These are phyloP conservation scores for Pterocles gutturalis DNA, from an alignment of 2,113 vertebrate species.

Conservation along the genomic window DNA sequence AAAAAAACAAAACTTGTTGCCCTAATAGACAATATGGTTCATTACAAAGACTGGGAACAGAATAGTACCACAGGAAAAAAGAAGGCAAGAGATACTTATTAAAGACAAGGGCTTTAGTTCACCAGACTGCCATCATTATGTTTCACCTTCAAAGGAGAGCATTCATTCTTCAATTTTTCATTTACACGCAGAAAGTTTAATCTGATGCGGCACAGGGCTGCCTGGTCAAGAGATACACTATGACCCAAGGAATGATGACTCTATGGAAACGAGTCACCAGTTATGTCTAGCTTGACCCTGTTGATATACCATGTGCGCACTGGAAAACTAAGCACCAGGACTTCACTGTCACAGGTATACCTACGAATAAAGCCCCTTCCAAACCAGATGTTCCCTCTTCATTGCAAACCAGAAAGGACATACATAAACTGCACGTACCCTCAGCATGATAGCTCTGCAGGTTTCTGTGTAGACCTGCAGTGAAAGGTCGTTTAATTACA, in stretches of 20 bases:
- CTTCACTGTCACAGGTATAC: neutral
- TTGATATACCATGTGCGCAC: neutral
- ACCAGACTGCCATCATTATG: neutral
- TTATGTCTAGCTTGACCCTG: neutral
- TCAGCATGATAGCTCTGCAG: neutral
- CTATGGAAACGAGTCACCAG: neutral
- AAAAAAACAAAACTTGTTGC: neutral
- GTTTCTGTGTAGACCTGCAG: neutral
- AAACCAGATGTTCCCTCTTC: neutral
- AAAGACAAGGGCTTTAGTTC: neutral
- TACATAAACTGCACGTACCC: neutral
- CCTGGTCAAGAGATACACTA: neutral
- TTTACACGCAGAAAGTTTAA: neutral
- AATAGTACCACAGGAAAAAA: neutral
- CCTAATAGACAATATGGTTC: neutral
- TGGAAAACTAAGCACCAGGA: neutral
- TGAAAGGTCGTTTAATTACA: neutral
- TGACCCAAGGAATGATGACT: neutral
- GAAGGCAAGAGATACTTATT: neutral
- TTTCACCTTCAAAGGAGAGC: neutral
- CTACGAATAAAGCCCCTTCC: neutral
- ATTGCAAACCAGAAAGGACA: neutral
- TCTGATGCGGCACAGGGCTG: neutral
- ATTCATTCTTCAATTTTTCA: neutral
- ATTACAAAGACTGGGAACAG: neutral